A percentile compares a stretch with the other conserved stretches of the same genome.
Evolutionary conservation across 64 coral and sea anemone genomes (phyloP).

Genomic region (Dendronephthya gigantea): DNA sequence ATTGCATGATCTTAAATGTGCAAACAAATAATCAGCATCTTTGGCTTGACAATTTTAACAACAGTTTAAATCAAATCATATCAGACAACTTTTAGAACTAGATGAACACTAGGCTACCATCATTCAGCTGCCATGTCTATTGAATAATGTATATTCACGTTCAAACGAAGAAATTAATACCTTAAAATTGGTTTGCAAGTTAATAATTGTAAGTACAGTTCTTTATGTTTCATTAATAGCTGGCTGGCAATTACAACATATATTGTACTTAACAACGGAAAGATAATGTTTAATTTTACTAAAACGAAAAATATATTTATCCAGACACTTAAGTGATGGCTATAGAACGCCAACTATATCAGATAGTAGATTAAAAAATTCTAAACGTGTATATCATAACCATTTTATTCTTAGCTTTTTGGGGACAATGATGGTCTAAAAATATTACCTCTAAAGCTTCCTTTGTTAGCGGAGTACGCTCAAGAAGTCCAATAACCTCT

Average conservation of each 20-base stretch:
- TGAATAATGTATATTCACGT: not conserved
- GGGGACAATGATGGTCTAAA: not conserved
- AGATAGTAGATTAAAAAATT: not conserved
- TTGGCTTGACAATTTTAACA: too few relatives aligned
- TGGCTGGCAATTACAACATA: not conserved
- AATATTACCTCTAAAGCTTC: slow-evolving; percentile 84
- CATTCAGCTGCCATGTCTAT: not conserved
- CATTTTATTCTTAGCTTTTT: not conserved
- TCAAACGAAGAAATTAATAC: not conserved
- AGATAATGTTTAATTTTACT: not conserved
- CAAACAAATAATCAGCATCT: too few relatives aligned
- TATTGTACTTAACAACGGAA: not conserved
- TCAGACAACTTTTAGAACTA: not conserved
- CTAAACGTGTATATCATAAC: not conserved
- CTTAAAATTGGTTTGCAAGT: not conserved
- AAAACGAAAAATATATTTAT: not conserved
- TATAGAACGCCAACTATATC: not conserved
- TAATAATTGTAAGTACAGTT: not conserved
- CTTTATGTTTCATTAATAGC: not conserved
- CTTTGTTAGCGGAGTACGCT: slow-evolving; percentile 81
- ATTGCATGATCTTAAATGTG: too few relatives aligned
- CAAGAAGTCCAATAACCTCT: slow-evolving; percentile 81
- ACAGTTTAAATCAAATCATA: too few relatives aligned
- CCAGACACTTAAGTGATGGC: not conserved
- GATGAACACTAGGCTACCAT: not conserved